Percentiles rank a stretch among this genome's conserved stretches.
phyloP scores from a whole-genome alignment of 2,797 vertebrate genomes.

The Anas georgica region DNA sequence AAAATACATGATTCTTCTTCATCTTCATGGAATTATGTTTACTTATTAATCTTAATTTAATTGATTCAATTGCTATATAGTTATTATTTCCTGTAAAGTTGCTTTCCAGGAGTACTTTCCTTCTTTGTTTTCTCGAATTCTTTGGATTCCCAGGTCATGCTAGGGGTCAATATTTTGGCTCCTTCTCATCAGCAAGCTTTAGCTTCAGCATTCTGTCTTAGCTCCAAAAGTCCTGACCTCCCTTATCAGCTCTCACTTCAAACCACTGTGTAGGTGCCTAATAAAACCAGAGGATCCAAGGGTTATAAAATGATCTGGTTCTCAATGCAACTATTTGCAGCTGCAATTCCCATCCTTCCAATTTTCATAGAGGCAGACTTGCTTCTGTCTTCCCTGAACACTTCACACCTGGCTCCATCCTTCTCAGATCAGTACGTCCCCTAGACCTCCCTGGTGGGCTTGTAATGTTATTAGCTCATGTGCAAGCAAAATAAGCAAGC shows the following conservation, averaged over 20 bases:
- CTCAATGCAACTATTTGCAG: neutral
- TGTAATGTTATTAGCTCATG: neutral
- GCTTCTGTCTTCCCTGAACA: neutral
- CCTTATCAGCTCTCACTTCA: neutral
- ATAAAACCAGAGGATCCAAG: neutral
- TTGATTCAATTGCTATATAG: neutral
- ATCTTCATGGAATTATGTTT: neutral
- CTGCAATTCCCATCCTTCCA: neutral
- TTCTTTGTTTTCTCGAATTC: neutral
- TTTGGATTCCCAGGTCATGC: neutral
- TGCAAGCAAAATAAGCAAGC: slow-evolving; percentile 28
- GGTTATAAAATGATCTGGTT: neutral
- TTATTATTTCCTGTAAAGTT: neutral
- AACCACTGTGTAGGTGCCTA: neutral
- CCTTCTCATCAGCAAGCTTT: neutral
- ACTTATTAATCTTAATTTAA: neutral
- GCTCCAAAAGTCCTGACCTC: neutral
- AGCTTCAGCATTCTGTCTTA: neutral
- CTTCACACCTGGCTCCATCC: neutral
- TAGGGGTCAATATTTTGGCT: neutral
- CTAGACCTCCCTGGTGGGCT: neutral
- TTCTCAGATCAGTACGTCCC: neutral
- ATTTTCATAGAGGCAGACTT: neutral
- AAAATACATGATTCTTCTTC: rapidly evolving
- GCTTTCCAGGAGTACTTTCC: neutral